Base-by-base conservation (phyloP, 2,888 invertebrate species). In the Aspidapion aeneum region DNA sequence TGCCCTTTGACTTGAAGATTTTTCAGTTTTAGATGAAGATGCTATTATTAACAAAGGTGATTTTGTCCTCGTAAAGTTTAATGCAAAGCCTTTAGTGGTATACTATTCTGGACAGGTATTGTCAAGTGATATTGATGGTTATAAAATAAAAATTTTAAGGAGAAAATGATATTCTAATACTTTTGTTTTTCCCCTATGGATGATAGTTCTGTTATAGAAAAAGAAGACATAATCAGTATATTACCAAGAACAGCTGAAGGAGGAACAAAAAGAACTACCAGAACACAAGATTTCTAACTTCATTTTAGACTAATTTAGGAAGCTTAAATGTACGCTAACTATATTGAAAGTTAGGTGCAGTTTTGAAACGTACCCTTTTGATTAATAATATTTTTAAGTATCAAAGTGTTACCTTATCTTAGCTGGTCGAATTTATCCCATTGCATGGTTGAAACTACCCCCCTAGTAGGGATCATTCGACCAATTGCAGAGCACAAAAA, bases 161-260 rank as follows among this genome's bases (percentile, higher is more conserved):
- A 35, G 35, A 35, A 35, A 35, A 35, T 3, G 35, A 35, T 7
- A 35, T 52, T 52, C 52, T 3, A 52, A 9, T 18, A 52, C 17
- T 52, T 52, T 52, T 52, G 52, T 52, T 3, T 9, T 52, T 52
- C 52, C 52, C 52, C 18, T n/a, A 52, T 52, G 7, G 52, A 52
- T 18, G 52, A 52, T n/a, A 52, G 3, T 52, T 3, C 52, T n/a
- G 52, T 52, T n/a, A 18, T 9, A 18, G n/a, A 52, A 7, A 52
- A 18, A 52, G 52, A 52, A 5, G 7, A 52, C 18, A 52, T 52
- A 3, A 52, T 52, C 17, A 9, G 17, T 18, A 52, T 9, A 7
- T 18, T 52, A 7, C 52, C 52, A n/a, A 52, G 52, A 52, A n/a
- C 52, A 35, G 35, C 3, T 12, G 12, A 35, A 35, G 35, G 35